Conservation (phyloP, 2,113 vertebrate species). For the Poecilia latipinna region DNA sequence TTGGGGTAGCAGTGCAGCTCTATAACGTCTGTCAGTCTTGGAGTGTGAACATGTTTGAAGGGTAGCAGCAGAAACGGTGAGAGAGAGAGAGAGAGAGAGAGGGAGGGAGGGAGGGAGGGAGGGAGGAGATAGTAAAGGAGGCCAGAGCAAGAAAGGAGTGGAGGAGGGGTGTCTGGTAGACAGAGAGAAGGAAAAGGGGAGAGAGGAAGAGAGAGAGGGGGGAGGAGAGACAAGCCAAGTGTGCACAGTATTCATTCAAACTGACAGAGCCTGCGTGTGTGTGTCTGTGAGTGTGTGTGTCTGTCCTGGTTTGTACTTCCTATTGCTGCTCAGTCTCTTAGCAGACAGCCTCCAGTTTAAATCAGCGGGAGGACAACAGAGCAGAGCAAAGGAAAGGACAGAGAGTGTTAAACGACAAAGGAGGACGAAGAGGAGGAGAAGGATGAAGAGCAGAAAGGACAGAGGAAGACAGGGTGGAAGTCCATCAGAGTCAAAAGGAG, state of each 20-base stretch:
- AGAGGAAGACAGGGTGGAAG: slow-evolving; percentile 30
- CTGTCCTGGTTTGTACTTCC: slow-evolving; percentile 78
- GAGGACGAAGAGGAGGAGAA: background rate
- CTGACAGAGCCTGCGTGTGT: slow-evolving; percentile 74
- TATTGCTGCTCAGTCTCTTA: slow-evolving; percentile 44
- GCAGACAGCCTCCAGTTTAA: slow-evolving; percentile 74
- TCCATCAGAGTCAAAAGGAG: slow-evolving; percentile 50
- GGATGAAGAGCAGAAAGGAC: slow-evolving; percentile 28
- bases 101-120: slow-evolving; percentile 45
- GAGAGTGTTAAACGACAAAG: slow-evolving; percentile 33
- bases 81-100: slow-evolving; percentile 35
- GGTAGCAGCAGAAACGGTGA: slow-evolving; percentile 43
- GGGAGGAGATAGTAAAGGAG: slow-evolving; percentile 60
- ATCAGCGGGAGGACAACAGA: slow-evolving; percentile 62
- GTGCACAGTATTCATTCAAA: slow-evolving; percentile 82
- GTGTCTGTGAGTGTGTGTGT: background rate
- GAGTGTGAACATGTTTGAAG: slow-evolving; percentile 77
- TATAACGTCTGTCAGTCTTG: slow-evolving; percentile 66
- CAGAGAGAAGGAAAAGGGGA: slow-evolving; percentile 36
- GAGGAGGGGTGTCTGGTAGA: slow-evolving; percentile 69
- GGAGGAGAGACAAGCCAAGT: slow-evolving; percentile 67
- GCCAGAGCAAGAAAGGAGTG: slow-evolving; percentile 57
- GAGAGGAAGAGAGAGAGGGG: slow-evolving; percentile 39
- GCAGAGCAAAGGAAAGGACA: slow-evolving; percentile 37
- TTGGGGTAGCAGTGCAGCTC: slow-evolving; percentile 44